Evolutionary conservation across 2,797 vertebrate species (phyloP), one percentile per base, ranked within the genome.

Genomic region (Lophotriccus pileatus): DNA sequence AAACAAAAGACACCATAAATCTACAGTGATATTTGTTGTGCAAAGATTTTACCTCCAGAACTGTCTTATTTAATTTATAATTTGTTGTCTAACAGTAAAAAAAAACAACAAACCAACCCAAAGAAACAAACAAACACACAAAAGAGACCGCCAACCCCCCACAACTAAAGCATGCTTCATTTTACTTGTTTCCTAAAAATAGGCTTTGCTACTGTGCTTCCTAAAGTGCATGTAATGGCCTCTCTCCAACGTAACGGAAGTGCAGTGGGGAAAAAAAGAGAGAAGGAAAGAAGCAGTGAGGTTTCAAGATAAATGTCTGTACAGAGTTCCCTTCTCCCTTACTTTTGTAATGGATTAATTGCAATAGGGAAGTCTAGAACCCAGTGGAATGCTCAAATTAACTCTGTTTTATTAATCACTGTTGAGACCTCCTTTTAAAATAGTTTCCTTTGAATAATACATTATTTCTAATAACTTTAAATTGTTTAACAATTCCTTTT

Each of bases 391-490:
- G 27, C 82, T 95, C 53, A 81, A 56, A 92, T 94, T 96, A 92
- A 68, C 67, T 78, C 46, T 77, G 22, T 93, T 95, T 95, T 91
- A 87, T 87, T 93, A 95, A 91, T 87, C 44, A 53, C 58, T 82
- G 25, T 37, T 93, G 88, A 89, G 74, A 90, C 39, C 37, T 44
- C 22, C 9, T 69, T 87, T 95, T 92, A 70, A 88, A 96, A 76
- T 80, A 87, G 79, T 84, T 95, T 89, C 70, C 41, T 94, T 86
- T 96, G 87, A 96, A 96, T 96, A 90, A 96, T 95, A 47, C 72
- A 94, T 95, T 83, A 23, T 88, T 92, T 93, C 88, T 94, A 94
- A 94, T 94, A 93, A 93, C 30, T 50, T 72, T 72, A 66, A 92
- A 93, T 84, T 91, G 79, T 84, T 88, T 90, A 91, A 93, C 39